These are phyloP conservation scores for Cephalopachus bancanus DNA, from an alignment of 2,797 vertebrate species.

Conservation along the genomic window DNA sequence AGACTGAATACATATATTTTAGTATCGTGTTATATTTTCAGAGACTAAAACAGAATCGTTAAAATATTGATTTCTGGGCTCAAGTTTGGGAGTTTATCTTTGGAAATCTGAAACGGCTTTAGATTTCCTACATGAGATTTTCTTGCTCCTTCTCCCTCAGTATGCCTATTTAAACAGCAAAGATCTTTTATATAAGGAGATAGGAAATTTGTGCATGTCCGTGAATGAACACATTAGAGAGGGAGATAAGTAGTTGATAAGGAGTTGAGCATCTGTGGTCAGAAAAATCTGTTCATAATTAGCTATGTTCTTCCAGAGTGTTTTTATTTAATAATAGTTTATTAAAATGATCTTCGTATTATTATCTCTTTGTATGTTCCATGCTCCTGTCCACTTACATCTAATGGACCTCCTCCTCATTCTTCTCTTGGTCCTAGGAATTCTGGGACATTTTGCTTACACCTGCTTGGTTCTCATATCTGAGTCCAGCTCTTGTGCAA, in stretches of 20 bases:
- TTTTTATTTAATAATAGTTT: not conserved
- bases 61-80: not conserved
- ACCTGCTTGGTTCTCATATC: not conserved
- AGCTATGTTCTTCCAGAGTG: not conserved
- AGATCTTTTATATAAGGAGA: not conserved
- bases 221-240: not conserved
- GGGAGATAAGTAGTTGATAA: not conserved
- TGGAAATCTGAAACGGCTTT: conserved; percentile 46
- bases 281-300: not conserved
- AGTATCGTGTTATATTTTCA: not conserved
- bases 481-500: not conserved
- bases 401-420: not conserved
- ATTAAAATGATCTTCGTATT: not conserved
- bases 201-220: not conserved
- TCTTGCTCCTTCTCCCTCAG: not conserved
- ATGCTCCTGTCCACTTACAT: not conserved
- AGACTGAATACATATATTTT: not conserved
- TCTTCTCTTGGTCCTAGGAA: not conserved
- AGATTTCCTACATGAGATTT: not conserved
- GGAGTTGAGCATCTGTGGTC: not conserved
- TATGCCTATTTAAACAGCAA: not conserved
- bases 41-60: not conserved
- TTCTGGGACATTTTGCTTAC: not conserved
- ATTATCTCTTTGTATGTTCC: not conserved
- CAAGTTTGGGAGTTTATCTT: not conserved